A percentile compares a stretch with the other conserved stretches of the same genome.
phyloP scores from a whole-genome alignment of 1,140 invertebrate species.

The Kradibia gibbosae region DNA sequence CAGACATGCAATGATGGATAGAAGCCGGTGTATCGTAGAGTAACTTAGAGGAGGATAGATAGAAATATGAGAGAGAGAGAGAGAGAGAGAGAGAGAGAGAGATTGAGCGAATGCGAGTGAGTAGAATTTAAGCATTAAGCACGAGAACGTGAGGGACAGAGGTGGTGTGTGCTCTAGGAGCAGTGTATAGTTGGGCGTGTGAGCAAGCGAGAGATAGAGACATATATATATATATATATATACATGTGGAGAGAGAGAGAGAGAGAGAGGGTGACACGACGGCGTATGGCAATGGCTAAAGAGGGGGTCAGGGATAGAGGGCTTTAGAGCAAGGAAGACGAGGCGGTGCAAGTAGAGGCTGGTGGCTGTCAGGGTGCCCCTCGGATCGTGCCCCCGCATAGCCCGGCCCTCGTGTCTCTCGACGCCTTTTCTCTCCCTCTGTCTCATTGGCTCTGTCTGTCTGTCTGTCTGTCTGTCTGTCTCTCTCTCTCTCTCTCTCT shows the following conservation, averaged over 20 bases:
- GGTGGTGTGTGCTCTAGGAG: not conserved
- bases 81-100: not conserved
- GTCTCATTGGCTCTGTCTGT: not conserved
- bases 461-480: not conserved
- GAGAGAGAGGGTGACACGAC: not conserved
- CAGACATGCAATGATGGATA: too few relatives aligned
- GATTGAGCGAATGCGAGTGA: not conserved
- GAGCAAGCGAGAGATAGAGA: slow-evolving; percentile 17
- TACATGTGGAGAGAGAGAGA: too few relatives aligned
- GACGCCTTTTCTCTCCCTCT: not conserved
- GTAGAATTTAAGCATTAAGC: not conserved
- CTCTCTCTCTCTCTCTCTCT: not conserved
- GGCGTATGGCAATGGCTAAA: not conserved
- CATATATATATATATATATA: too few relatives aligned
- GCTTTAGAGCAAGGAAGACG: not conserved
- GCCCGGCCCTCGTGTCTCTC: not conserved
- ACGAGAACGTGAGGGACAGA: not conserved
- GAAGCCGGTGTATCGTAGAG: too few relatives aligned
- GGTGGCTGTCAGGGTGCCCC: slow-evolving; percentile 23
- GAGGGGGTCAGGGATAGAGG: too few relatives aligned
- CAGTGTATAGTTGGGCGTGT: too few relatives aligned
- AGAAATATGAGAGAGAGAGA: not conserved
- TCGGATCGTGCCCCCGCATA: slow-evolving; percentile 13
- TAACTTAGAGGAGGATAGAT: too few relatives aligned
- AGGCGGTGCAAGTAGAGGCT: slow-evolving; percentile 22